Evolutionary conservation across 2,113 vertebrate genomes (phyloP).

Genomic region (Aythya baeri): DNA sequence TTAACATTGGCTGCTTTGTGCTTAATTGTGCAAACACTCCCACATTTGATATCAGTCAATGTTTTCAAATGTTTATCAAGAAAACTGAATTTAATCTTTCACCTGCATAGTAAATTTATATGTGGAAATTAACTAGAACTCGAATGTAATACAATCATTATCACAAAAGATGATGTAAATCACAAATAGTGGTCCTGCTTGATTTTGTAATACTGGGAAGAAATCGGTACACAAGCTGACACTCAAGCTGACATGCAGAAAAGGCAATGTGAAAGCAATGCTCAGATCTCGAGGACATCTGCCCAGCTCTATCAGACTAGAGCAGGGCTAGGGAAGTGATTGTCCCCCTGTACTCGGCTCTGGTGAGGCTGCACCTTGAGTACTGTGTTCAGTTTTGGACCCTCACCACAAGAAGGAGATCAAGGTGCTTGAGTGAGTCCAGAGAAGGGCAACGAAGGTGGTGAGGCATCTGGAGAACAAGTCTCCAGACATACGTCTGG

Average conservation of each 20-base stretch:
- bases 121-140: background rate
- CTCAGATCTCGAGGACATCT: background rate
- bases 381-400: too few relatives aligned
- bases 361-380: too few relatives aligned
- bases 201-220: background rate
- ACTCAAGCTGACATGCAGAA: background rate
- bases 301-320: too few relatives aligned
- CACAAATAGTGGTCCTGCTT: background rate
- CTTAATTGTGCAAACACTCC: background rate
- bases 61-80: background rate
- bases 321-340: too few relatives aligned
- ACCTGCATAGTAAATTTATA: background rate
- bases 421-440: too few relatives aligned
- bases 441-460: too few relatives aligned
- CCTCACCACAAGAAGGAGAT: too few relatives aligned
- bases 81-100: background rate
- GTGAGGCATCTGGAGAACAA: too few relatives aligned
- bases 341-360: too few relatives aligned
- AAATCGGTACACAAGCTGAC: background rate
- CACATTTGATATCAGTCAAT: background rate
- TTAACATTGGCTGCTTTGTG: background rate
- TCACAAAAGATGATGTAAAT: background rate
- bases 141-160: background rate
- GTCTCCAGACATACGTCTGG: too few relatives aligned
- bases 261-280: rapidly evolving